Evolutionary conservation across 2,113 vertebrate species (phyloP).

Genomic region (Scomber japonicus): DNA sequence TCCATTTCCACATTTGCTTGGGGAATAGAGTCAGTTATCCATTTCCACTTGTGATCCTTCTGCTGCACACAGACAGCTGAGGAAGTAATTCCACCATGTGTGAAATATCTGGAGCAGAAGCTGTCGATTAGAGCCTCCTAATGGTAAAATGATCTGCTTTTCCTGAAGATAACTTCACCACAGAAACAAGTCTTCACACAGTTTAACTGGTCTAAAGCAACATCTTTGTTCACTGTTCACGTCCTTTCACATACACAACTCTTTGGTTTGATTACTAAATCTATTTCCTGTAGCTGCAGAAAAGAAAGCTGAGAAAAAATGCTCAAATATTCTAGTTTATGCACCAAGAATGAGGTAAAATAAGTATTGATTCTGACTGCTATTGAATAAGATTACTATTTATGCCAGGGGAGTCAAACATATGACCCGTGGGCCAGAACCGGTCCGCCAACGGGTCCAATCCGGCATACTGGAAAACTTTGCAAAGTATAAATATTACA

Average conservation of each 20-base stretch:
- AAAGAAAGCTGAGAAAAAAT: slow-evolving; percentile 13
- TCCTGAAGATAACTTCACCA: not conserved
- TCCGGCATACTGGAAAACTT: too few relatives aligned
- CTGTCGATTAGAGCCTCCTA: not conserved
- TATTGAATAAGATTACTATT: too few relatives aligned
- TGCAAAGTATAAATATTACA: too few relatives aligned
- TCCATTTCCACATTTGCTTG: not conserved
- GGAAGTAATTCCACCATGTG: not conserved
- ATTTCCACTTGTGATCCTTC: not conserved
- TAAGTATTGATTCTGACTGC: too few relatives aligned
- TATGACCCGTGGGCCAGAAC: too few relatives aligned
- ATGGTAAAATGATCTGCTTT: not conserved
- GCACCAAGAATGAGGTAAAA: not conserved
- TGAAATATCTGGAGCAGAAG: not conserved
- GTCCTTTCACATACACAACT: not conserved
- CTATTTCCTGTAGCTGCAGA: slow-evolving; percentile 27
- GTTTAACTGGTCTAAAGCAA: not conserved
- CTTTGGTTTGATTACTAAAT: not conserved
- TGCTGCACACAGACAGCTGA: not conserved
- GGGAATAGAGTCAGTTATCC: not conserved
- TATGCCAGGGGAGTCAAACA: too few relatives aligned
- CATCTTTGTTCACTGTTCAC: not conserved
- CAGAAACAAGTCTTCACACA: not conserved
- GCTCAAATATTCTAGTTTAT: slow-evolving; percentile 37
- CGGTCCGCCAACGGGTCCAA: too few relatives aligned